A percentile compares a stretch with the other conserved stretches of the same genome.
These are phyloP conservation scores for Sminthurides aquaticus DNA, from an alignment of 2,888 invertebrate genomes.

Conservation along the genomic window DNA sequence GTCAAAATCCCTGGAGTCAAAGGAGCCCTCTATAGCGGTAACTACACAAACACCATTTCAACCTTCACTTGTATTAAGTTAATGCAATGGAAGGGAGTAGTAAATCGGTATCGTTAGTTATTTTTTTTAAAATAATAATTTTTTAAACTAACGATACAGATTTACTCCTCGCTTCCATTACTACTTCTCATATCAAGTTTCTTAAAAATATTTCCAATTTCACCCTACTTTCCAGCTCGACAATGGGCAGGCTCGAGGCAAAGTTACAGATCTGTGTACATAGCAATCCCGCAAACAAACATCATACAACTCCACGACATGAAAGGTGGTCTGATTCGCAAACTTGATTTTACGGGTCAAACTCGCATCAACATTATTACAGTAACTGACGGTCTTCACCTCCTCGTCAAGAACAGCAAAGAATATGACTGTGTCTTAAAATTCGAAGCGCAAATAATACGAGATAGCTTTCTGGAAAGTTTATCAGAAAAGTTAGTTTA, in stretches of 20 bases:
- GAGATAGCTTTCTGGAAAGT: constrained; percentile 47
- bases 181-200: no score
- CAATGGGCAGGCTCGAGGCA: constrained; percentile 49
- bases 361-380: constrained; percentile 45
- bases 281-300: constrained; percentile 47
- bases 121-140: no score
- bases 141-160: no score
- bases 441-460: constrained; percentile 49
- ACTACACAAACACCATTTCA: no score
- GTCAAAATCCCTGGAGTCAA: not conserved
- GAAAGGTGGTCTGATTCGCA: constrained; percentile 48
- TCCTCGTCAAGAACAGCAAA: constrained; percentile 49
- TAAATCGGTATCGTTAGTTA: no score
- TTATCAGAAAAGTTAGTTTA: constrained; percentile 47
- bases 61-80: no score
- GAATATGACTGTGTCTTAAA: constrained; percentile 53
- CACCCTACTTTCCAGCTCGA: constrained; percentile 45
- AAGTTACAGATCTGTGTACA: constrained; percentile 47
- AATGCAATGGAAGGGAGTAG: no score
- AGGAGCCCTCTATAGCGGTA: no score
- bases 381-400: constrained; percentile 47
- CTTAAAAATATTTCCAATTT: no score
- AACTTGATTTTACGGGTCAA: constrained; percentile 47
- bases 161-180: no score
- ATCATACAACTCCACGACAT: constrained; percentile 48